Evolutionary conservation across 1,140 invertebrate species (phyloP), one percentile per base, ranked within the genome.

Genomic region (Temnothorax longispinosus): DNA sequence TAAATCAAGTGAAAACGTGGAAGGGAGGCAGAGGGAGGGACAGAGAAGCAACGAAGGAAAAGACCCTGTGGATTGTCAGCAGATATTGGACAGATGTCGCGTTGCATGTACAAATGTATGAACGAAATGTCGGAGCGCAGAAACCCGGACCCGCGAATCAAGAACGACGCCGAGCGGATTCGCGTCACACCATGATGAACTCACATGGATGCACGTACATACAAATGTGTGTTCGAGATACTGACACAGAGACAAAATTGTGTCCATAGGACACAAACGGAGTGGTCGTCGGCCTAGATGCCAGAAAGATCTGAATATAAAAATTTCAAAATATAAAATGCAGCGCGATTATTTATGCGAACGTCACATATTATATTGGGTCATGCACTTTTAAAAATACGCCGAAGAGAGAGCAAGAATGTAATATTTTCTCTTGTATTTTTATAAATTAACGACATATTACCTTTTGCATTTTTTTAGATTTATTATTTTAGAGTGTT

Each of bases 61-160:
- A 50, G 72, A 77, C 67, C 15, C n/a, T 11, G 38, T 13, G 52
- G 27, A 80, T 76, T 65, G 60, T 72, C 50, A 38, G 35, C 65
- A 64, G 85, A 90, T 87, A 91, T 91, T 85, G 87, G 90, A 89
- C 90, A 91, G 90, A 91, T 91, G 89, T 91, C 89, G 78, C 72
- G 74, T 87, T 78, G 52, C 65, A 88, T 90, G 89, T 85, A 86
- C 80, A 81, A 90, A 90, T 88, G 86, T 74, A 64, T 50, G 80
- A 90, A 90, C 75, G 81, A 90, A 74, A 85, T 74, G 67, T 72
- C 27, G 67, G n/a, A 0, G 13, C 13, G 52, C 35, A 52, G 72
- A 85, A 62, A 89, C 67, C 58, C 74, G 74, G 72, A 60, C 44
- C 15, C 69, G 86, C 47, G 80, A 90, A 90, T 88, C 75, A 90